phyloP scores from a whole-genome alignment of 2,797 vertebrate species.

The Hapalemur alaotrensis region DNA sequence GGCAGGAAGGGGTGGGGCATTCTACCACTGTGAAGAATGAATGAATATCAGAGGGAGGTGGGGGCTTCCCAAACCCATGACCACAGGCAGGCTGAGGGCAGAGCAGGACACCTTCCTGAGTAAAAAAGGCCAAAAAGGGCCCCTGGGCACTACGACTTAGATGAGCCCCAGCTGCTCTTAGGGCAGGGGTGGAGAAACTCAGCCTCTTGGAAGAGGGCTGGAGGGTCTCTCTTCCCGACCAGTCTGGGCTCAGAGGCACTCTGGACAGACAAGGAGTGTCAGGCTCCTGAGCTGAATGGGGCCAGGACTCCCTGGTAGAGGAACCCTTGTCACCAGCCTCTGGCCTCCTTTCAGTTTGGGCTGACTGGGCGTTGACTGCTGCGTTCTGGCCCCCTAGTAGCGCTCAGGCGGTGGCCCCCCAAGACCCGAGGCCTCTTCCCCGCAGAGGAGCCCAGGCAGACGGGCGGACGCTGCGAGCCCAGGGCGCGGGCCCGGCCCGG shows the following conservation, averaged over 20 bases:
- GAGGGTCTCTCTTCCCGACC: not conserved
- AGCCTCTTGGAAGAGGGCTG: not conserved
- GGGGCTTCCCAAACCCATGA: not conserved
- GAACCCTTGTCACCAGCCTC: not conserved
- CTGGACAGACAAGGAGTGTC: not conserved
- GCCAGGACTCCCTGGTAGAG: not conserved
- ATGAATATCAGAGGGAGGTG: not conserved
- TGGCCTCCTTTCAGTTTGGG: not conserved
- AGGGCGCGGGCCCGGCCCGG: constrained; percentile 72
- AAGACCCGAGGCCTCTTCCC: not conserved
- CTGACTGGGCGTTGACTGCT: not conserved
- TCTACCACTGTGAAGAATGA: not conserved
- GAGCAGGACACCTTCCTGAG: not conserved
- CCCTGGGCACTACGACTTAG: not conserved
- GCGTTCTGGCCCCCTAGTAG: not conserved
- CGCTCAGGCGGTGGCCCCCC: not conserved
- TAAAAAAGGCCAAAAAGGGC: not conserved
- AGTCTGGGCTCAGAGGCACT: not conserved
- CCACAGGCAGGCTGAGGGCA: not conserved
- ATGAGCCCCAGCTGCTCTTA: not conserved
- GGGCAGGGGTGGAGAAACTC: not conserved
- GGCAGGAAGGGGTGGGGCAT: no score
- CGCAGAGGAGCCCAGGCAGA: not conserved
- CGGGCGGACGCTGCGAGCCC: constrained; percentile 29
- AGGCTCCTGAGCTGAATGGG: not conserved